A percentile compares a stretch with the other conserved stretches of the same genome.
phyloP scores from a whole-genome alignment of 35 echinoderm and acorn worm genomes.

The Ophiothrix spiculata region DNA sequence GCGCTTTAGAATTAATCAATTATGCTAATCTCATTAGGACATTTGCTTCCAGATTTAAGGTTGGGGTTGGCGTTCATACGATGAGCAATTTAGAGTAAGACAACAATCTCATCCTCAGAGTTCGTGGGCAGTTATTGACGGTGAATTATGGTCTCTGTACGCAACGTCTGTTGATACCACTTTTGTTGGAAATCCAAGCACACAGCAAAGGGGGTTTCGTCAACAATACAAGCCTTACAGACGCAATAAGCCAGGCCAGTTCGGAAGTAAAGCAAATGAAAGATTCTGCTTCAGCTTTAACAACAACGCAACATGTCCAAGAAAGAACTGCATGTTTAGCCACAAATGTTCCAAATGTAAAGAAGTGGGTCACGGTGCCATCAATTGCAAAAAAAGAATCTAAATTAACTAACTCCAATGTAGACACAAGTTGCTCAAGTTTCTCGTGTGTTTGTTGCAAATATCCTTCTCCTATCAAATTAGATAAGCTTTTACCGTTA shows the following conservation, averaged over 20 bases:
- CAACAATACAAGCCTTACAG: too few relatives aligned
- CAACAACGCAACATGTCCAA: neutral
- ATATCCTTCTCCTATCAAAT: neutral
- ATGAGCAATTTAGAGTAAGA: conserved; percentile 11
- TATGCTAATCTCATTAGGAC: conserved; percentile 9
- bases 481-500: neutral
- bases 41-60: neutral
- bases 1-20: neutral
- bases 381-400: neutral
- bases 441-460: neutral
- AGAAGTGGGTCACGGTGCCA: neutral
- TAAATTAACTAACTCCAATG: too few relatives aligned
- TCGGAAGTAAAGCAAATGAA: neutral
- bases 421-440: too few relatives aligned
- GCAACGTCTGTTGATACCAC: too few relatives aligned
- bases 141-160: neutral
- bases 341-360: neutral
- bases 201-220: too few relatives aligned
- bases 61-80: neutral
- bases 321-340: neutral
- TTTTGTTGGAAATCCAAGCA: too few relatives aligned
- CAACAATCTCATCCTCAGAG: neutral
- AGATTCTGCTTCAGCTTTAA: neutral
- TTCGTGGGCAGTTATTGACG: neutral
- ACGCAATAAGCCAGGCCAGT: too few relatives aligned